Evolutionary conservation across 2,888 invertebrate species (phyloP).

Genomic region (Tridacna gigas): DNA sequence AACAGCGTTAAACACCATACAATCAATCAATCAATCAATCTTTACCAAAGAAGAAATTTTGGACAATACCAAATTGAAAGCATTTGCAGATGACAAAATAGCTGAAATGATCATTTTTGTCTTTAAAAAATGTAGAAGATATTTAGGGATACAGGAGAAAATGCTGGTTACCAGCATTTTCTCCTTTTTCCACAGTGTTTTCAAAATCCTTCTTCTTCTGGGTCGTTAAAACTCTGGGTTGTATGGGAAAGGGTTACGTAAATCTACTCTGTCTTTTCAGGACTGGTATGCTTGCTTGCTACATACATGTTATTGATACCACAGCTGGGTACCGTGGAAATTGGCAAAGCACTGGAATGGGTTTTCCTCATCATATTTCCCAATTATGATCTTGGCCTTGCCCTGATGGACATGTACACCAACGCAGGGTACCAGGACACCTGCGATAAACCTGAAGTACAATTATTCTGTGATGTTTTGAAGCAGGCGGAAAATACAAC

Average conservation of each 20-base stretch:
- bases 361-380: conserved; percentile 89
- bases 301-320: conserved; percentile 89
- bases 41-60: too few relatives aligned
- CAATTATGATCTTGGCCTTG: conserved; percentile 88
- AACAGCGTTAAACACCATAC: too few relatives aligned
- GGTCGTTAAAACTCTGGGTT: neutral
- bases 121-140: too few relatives aligned
- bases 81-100: too few relatives aligned
- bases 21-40: too few relatives aligned
- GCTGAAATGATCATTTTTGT: too few relatives aligned
- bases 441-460: conserved; percentile 45
- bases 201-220: neutral
- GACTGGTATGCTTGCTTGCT: conserved; percentile 90
- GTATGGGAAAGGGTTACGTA: neutral
- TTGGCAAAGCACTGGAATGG: conserved; percentile 88
- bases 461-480: conserved; percentile 23
- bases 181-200: neutral
- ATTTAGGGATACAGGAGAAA: neutral
- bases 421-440: conserved; percentile 78
- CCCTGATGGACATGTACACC: conserved; percentile 84
- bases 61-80: too few relatives aligned
- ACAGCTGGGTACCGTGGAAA: conserved; percentile 87
- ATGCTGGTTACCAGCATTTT: conserved; percentile 1
- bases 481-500: neutral
- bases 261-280: conserved; percentile 84